phyloP scores from a whole-genome alignment of 2,113 vertebrate species.

The Sapajus apella region DNA sequence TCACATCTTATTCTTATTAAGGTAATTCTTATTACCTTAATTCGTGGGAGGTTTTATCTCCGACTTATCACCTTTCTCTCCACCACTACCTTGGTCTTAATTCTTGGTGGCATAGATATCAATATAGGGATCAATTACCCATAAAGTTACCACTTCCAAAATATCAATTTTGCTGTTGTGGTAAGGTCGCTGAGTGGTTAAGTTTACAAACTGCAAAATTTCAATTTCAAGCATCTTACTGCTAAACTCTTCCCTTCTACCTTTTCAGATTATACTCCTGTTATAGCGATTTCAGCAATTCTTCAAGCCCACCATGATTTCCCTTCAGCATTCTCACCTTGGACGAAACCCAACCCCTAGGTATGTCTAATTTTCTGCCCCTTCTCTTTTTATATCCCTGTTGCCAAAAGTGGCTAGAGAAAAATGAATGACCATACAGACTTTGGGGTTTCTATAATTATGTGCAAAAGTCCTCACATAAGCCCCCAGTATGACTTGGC shows the following conservation, averaged over 20 bases:
- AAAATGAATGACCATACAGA: background rate
- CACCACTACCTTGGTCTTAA: background rate
- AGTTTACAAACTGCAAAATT: background rate
- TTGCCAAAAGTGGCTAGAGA: background rate
- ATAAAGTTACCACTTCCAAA: background rate
- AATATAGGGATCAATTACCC: background rate
- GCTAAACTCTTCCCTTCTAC: background rate
- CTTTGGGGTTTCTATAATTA: background rate
- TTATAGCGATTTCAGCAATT: background rate
- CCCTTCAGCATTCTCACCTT: background rate
- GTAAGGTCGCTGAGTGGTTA: background rate
- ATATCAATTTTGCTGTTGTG: background rate
- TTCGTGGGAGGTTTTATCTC: background rate
- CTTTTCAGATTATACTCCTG: background rate
- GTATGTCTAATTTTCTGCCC: background rate
- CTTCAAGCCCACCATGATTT: background rate
- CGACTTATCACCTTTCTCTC: background rate
- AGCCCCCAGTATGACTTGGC: background rate
- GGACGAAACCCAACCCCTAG: background rate
- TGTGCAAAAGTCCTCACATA: background rate
- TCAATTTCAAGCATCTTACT: background rate
- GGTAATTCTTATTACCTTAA: no score
- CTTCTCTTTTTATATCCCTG: background rate
- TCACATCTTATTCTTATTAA: no score
- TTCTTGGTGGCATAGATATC: background rate